Evolutionary conservation across 2,797 vertebrate genomes (phyloP).

Genomic region (Ataeniobius toweri): DNA sequence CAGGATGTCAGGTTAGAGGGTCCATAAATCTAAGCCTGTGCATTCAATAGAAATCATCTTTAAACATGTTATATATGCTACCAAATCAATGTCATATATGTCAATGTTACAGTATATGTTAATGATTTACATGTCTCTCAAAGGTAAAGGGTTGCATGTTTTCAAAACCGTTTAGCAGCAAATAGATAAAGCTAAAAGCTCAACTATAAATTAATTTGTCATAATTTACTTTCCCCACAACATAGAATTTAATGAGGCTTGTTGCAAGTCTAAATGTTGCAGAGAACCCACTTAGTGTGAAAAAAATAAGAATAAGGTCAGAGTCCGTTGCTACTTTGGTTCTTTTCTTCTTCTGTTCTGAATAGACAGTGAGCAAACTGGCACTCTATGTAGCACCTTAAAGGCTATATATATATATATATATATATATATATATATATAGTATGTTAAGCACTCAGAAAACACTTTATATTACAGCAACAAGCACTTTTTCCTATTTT

Average conservation of each 20-base stretch:
- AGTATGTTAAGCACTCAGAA: not conserved
- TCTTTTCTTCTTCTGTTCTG: not conserved
- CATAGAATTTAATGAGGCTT: not conserved
- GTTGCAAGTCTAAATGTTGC: not conserved
- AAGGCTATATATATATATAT: not conserved
- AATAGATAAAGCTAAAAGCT: not conserved
- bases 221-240: not conserved
- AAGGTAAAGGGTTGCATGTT: no score
- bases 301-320: not conserved
- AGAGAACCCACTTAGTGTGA: not conserved
- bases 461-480: not conserved
- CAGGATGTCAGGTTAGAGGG: constrained; percentile 70
- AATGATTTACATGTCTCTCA: no score
- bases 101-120: no score
- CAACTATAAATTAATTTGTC: not conserved
- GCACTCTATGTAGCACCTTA: not conserved
- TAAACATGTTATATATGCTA: no score
- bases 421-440: not conserved
- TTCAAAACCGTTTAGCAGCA: not conserved
- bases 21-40: not conserved
- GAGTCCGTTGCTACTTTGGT: not conserved
- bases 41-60: no score
- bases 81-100: no score
- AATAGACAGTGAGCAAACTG: not conserved
- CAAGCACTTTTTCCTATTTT: no score